phyloP scores from a whole-genome alignment of 2,888 invertebrate genomes.

The Steromphala cineraria region DNA sequence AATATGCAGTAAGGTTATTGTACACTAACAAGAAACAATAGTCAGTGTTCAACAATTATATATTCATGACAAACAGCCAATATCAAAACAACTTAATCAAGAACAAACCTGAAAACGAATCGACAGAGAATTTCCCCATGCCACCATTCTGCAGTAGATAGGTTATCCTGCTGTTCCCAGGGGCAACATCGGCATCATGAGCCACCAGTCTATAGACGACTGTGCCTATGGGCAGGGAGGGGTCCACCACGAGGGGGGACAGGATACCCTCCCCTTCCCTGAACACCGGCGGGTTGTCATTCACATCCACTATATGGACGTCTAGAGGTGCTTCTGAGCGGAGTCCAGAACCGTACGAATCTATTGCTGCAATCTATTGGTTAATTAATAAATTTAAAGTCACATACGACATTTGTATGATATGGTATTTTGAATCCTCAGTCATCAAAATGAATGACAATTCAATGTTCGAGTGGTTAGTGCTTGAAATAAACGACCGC shows the following conservation, averaged over 20 bases:
- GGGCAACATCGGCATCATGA: not conserved
- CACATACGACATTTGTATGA: no score
- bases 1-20: no score
- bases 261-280: not conserved
- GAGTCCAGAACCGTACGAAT: not conserved
- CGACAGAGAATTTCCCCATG: conserved; percentile 22
- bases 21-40: no score
- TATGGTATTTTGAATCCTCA: no score
- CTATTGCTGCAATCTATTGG: not conserved
- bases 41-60: no score
- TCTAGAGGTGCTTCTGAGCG: not conserved
- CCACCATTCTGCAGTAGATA: conserved; percentile 13
- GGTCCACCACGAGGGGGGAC: not conserved
- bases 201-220: not conserved
- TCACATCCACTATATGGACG: not conserved
- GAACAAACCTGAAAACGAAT: conserved; percentile 14
- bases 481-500: no score
- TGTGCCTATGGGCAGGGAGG: not conserved
- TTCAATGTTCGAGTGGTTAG: no score
- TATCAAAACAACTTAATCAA: no score
- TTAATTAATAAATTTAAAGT: no score
- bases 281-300: not conserved
- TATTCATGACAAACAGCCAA: no score
- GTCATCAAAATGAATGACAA: no score
- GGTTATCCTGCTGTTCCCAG: not conserved